Conservation (phyloP, 2,113 vertebrate species). For the Plotosus lineatus region DNA sequence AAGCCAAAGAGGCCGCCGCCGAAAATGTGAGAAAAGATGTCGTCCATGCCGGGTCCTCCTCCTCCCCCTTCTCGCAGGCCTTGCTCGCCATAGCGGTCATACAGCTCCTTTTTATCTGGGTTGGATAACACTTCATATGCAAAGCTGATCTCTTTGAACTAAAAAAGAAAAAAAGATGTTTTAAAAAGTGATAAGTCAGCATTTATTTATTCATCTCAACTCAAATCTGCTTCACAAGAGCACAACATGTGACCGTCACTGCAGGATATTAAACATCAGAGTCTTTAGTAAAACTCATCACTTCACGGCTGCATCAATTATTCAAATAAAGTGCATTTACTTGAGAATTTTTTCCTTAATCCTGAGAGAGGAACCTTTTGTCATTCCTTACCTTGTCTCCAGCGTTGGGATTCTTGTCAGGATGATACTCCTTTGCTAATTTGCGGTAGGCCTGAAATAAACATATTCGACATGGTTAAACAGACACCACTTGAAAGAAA, state of each 20-base stretch:
- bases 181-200: background rate
- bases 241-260: background rate
- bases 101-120: constrained; percentile 94
- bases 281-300: background rate
- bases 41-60: constrained; percentile 93
- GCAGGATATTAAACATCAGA: background rate
- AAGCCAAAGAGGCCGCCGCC: constrained; percentile 96
- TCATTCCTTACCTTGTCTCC: constrained; percentile 95
- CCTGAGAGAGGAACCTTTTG: too few relatives aligned
- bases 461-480: background rate
- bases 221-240: background rate
- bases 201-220: background rate
- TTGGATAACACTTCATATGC: constrained; percentile 97
- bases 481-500: background rate
- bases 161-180: background rate
- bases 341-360: background rate
- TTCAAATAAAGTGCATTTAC: background rate
- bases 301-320: background rate
- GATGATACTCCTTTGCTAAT: constrained; percentile 97
- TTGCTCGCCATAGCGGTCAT: constrained; percentile 96
- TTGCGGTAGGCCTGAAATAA: constrained; percentile 91
- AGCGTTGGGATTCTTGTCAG: constrained; percentile 98
- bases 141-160: constrained; percentile 99
- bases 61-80: constrained; percentile 94
- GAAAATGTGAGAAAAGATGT: constrained; percentile 99